Conservation (phyloP, 1,140 invertebrate genomes). For the Orchestia grillus region DNA sequence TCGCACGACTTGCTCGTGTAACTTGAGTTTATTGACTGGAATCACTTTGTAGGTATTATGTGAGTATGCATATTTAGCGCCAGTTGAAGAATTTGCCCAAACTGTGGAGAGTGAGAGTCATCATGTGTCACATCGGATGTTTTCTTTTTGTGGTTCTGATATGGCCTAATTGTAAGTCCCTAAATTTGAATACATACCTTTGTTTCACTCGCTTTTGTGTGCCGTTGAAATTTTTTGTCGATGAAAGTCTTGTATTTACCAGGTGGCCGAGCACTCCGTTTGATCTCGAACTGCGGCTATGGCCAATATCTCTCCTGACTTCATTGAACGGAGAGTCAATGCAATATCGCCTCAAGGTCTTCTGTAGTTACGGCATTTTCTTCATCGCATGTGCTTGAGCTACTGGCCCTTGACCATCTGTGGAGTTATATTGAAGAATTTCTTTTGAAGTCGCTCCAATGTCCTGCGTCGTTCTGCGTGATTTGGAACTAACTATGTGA, state of each 20-base stretch:
- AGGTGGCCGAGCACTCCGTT: background rate
- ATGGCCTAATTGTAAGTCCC: background rate
- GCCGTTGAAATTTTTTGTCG: background rate
- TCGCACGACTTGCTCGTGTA: background rate
- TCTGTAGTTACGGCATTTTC: background rate
- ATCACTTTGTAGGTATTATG: background rate
- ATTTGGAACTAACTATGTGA: background rate
- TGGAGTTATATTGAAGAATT: background rate
- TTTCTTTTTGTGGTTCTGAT: background rate
- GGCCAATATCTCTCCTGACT: slow-evolving; percentile 9
- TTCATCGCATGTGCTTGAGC: background rate
- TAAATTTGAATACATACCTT: background rate
- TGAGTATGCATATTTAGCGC: background rate
- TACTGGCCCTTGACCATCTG: background rate
- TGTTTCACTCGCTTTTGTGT: background rate
- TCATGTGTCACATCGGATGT: background rate
- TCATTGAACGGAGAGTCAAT: background rate
- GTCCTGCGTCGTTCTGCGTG: background rate
- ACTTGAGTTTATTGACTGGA: background rate
- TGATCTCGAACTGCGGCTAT: background rate
- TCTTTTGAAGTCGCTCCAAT: background rate
- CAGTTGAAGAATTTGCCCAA: too few relatives aligned
- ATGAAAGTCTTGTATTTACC: background rate
- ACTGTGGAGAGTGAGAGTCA: too few relatives aligned
- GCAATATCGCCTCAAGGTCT: slow-evolving; percentile 23